Evolutionary conservation across 2,888 invertebrate species (phyloP).

Genomic region (Orchestes rusci): DNA sequence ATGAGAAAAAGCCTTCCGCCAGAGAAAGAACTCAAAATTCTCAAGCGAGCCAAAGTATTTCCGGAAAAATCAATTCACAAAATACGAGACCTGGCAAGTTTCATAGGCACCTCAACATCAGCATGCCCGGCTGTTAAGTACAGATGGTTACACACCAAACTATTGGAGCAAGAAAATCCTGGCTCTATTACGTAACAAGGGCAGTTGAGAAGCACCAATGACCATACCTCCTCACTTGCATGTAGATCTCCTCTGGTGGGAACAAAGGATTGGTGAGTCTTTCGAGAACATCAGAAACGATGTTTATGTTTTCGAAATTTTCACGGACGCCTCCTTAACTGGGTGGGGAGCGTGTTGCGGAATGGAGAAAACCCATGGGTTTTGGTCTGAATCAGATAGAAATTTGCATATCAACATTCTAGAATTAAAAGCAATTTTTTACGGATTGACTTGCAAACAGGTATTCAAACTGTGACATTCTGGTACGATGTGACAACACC

Average conservation of each 20-base stretch:
- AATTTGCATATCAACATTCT: no score
- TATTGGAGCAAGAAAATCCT: conserved; percentile 8
- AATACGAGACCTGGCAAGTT: conserved; percentile 3
- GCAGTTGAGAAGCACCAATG: conserved; percentile 5
- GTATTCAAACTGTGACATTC: background rate
- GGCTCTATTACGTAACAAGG: background rate
- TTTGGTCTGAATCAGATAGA: conserved; percentile 1
- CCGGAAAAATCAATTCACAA: conserved; percentile 1
- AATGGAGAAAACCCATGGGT: background rate
- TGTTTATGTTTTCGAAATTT: background rate
- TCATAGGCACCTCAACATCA: conserved; percentile 5
- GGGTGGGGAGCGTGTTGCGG: conserved; percentile 5
- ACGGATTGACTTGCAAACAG: no score
- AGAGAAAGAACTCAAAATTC: conserved; percentile 3
- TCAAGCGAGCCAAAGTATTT: background rate
- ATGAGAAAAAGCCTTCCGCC: background rate
- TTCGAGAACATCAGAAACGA: background rate
- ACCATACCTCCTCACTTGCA: background rate
- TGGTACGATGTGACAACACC: conserved; percentile 4
- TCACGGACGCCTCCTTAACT: conserved; percentile 5
- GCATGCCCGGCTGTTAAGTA: conserved; percentile 12
- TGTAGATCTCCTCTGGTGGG: conserved; percentile 3
- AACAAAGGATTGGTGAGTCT: background rate
- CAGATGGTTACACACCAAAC: conserved; percentile 6
- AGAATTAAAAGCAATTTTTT: no score